A percentile compares a stretch with the other conserved stretches of the same genome.
phyloP scores from a whole-genome alignment of 2,797 vertebrate species.

The Poecilia velifera region DNA sequence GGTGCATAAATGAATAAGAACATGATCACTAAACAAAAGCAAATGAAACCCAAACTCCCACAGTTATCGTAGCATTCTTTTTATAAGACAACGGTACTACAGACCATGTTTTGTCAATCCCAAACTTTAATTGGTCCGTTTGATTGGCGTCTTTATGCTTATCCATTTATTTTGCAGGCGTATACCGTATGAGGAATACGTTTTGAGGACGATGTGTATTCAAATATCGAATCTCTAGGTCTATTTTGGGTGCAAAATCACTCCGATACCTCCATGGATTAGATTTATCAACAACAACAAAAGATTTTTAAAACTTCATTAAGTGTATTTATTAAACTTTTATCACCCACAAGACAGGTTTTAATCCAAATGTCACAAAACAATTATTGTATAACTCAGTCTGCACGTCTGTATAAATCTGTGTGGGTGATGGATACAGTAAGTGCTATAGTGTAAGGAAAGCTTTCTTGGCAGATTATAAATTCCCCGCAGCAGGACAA shows the following conservation, averaged over 20 bases:
- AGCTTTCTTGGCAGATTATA: conserved; percentile 12
- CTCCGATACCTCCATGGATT: conserved; percentile 6
- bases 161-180: neutral
- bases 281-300: neutral
- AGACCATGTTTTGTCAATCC: neutral
- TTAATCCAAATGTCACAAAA: neutral
- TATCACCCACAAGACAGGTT: neutral
- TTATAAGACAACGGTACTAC: neutral
- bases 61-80: neutral
- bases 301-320: neutral
- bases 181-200: neutral
- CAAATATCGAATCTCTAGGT: neutral
- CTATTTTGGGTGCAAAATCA: neutral
- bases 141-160: neutral
- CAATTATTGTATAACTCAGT: conserved; percentile 1
- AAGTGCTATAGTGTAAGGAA: conserved; percentile 1
- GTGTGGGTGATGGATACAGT: neutral
- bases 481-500: neutral
- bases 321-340: neutral
- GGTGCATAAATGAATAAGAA: neutral
- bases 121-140: neutral
- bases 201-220: neutral
- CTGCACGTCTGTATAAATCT: neutral
- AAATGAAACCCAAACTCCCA: neutral
- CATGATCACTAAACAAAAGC: neutral